These are phyloP conservation scores for Amblyopsis rosae DNA, from an alignment of 2,113 vertebrate genomes.

Conservation along the genomic window DNA sequence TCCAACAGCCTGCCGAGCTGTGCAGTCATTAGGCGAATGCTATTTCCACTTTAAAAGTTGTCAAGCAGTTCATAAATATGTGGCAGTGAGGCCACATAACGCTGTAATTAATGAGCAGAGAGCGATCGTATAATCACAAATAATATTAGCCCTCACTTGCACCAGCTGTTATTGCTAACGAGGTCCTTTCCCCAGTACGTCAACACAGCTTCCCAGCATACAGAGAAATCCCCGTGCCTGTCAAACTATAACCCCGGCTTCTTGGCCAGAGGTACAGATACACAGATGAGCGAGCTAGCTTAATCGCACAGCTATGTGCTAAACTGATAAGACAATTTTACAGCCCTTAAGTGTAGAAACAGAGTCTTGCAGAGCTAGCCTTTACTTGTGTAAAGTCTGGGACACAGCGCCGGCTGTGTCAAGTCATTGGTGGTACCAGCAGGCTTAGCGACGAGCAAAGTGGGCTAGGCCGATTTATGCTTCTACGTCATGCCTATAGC, in stretches of 20 bases:
- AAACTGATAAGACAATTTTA: background rate
- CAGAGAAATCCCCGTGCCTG: background rate
- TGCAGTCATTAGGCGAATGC: background rate
- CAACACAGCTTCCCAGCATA: conserved; percentile 18
- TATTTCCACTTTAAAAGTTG: conserved; percentile 7
- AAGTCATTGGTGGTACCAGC: no score
- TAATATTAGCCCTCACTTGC: conserved; percentile 25
- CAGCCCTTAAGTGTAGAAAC: no score
- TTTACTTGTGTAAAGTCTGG: no score
- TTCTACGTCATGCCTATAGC: no score
- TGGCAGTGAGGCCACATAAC: conserved; percentile 18
- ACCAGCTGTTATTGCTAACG: conserved; percentile 44
- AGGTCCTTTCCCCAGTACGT: conserved; percentile 18
- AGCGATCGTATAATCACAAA: conserved; percentile 47
- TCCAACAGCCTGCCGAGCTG: no score
- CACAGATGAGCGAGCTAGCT: no score
- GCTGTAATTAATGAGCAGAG: conserved; percentile 49
- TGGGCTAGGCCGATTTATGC: no score
- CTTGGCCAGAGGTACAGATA: background rate
- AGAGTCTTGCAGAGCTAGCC: no score
- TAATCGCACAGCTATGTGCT: no score
- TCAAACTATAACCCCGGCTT: background rate
- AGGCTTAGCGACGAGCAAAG: no score
- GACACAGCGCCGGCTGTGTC: no score
- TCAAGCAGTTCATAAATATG: conserved; percentile 14